Base-by-base conservation (phyloP, 2,888 invertebrate species). In the Autographa gamma region DNA sequence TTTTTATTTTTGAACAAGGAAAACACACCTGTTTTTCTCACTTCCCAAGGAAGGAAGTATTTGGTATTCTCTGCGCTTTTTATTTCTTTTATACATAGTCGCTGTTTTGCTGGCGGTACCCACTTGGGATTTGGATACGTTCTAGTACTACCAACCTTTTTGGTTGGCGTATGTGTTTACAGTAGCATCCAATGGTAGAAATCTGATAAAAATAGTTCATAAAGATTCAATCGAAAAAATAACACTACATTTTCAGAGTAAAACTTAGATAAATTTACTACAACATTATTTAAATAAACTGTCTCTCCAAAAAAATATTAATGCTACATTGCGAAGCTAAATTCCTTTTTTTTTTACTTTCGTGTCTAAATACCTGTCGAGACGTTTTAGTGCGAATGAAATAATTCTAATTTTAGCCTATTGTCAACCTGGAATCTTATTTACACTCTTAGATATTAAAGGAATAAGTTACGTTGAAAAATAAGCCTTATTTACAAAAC, bases 1-100 rank as follows among this genome's bases (percentile, higher is more conserved):
- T 81, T 82, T 81, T 73, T 84, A 82, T 83, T 85, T 83, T 79
- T 76, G 64, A 76, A 67, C 69, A 72, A 76, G 69, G 71, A 80
- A 81, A 81, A 79, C 71, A 79, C 74, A 79, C 73, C 38, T 80
- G 76, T 73, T 80, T 77, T 77, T 75, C 63, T 74, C 73, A 63
- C 48, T 73, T 68, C 65, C 60, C 41, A 31, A 66, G 73, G 70
- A 80, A 77, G 75, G 68, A 75, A 71, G 63, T 64, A 64, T 81
- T 74, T 69, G 58, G 69, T 66, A 62, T 75, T 75, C 74, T 74
- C 79, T 60, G 63, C 34, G 63, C 68, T 80, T 82, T 81, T 72
- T 77, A 66, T 74, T 77, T 63, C 32, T 61, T 74, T 65, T 70
- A 59, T 66, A 63, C 31, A 63, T 72, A 73, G 63, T 52, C 59